A percentile compares a stretch with the other conserved stretches of the same genome.
Conservation (phyloP, 2,797 vertebrate species). For the Phalanger gymnotis region DNA sequence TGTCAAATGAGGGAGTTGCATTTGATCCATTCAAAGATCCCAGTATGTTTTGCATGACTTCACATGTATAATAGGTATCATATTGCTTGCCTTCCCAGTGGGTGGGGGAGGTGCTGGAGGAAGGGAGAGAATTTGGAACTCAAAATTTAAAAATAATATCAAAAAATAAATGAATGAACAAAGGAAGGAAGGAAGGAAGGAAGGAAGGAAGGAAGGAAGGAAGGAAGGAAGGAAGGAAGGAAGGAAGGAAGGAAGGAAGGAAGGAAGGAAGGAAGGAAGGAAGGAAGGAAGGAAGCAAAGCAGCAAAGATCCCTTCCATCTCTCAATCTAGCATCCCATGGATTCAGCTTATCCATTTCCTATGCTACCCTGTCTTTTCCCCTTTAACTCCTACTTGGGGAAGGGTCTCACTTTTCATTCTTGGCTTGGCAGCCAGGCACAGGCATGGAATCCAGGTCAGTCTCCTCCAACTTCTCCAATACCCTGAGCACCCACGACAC, state of each 20-base stretch:
- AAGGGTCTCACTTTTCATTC: not conserved
- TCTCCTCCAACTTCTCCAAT: not conserved
- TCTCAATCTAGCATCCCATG: not conserved
- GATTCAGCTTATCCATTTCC: not conserved
- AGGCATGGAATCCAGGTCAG: not conserved
- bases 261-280: no score
- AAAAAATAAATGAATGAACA: not conserved
- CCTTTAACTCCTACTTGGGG: not conserved
- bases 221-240: no score
- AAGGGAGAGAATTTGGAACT: not conserved
- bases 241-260: no score
- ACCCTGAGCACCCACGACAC: not conserved
- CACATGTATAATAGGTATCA: not conserved
- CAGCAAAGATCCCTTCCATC: not conserved
- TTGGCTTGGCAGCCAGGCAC: not conserved
- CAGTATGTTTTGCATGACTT: not conserved
- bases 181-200: no score
- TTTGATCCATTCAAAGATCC: not conserved
- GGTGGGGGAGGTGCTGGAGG: accelerated
- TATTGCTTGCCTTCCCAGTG: not conserved
- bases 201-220: no score
- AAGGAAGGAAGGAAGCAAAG: no score
- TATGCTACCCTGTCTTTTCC: not conserved
- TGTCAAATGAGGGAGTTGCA: not conserved
- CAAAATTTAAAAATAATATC: not conserved